Conservation (phyloP, 2,797 vertebrate genomes). For the Parambassis ranga region DNA sequence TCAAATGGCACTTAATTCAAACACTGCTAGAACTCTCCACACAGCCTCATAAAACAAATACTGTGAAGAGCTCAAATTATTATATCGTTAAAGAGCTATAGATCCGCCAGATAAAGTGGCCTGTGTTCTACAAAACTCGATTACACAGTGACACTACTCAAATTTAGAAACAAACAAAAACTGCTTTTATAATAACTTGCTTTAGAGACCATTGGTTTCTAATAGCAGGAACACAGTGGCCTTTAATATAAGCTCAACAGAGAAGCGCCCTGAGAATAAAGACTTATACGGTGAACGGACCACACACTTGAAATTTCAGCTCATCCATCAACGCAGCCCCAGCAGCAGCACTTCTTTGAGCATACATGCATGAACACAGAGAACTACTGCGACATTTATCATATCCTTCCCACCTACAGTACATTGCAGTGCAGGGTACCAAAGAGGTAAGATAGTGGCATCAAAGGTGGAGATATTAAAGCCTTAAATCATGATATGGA, state of each 20-base stretch:
- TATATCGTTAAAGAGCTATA: not conserved
- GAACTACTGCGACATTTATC: constrained; percentile 57
- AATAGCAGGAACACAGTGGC: constrained; percentile 6
- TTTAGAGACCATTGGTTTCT: not conserved
- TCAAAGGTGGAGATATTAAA: constrained; percentile 35
- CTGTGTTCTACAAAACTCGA: too few relatives aligned
- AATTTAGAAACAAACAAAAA: too few relatives aligned
- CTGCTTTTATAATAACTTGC: not conserved
- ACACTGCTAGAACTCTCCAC: not conserved
- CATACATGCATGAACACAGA: constrained; percentile 61
- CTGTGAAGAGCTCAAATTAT: not conserved
- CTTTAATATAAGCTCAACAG: constrained; percentile 11
- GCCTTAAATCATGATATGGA: constrained; percentile 25
- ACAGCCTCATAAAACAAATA: not conserved
- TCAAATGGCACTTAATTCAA: not conserved
- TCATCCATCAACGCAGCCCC: constrained; percentile 67
- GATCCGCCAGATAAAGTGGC: not conserved
- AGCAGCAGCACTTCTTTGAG: constrained; percentile 38
- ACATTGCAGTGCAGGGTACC: constrained; percentile 15
- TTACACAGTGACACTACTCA: too few relatives aligned
- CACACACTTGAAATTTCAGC: constrained; percentile 56
- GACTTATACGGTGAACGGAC: constrained; percentile 51
- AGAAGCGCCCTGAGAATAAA: constrained; percentile 55
- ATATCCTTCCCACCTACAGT: constrained; percentile 32
- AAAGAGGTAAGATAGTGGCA: constrained; percentile 39